phyloP scores from a whole-genome alignment of 2,888 invertebrate species.

The Synergus gifuensis region DNA sequence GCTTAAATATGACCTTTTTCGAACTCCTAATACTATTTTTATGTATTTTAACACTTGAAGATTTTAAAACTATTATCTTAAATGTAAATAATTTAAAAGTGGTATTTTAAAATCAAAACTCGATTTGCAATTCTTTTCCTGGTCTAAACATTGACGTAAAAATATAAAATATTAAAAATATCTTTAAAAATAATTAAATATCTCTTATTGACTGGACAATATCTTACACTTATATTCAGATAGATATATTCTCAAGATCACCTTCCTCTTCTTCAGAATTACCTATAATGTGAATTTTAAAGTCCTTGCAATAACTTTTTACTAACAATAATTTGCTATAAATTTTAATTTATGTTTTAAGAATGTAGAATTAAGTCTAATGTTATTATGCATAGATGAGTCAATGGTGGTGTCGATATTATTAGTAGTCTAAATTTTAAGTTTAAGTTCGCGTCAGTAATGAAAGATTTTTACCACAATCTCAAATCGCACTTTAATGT shows the following conservation, averaged over 20 bases:
- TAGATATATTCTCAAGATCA: neutral
- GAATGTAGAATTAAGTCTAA: slow-evolving; percentile 17
- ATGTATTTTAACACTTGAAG: neutral
- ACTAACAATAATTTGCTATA: neutral
- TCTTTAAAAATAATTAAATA: too few species aligned
- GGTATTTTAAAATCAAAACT: neutral
- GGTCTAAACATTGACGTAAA: too few species aligned
- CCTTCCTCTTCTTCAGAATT: neutral
- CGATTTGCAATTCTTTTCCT: too few species aligned
- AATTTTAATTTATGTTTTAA: neutral
- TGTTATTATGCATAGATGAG: neutral
- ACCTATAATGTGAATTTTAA: too few species aligned
- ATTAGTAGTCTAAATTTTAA: neutral
- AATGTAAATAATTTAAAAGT: too few species aligned
- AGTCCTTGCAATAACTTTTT: neutral
- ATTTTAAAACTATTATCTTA: neutral
- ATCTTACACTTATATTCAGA: neutral
- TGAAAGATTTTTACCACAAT: slow-evolving; percentile 4
- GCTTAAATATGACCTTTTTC: neutral
- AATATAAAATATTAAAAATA: too few species aligned
- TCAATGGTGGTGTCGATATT: neutral
- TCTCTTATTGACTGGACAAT: neutral
- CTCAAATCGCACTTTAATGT: slow-evolving; percentile 16
- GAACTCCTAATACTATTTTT: neutral
- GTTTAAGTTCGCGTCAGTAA: neutral